Base-by-base conservation (phyloP, 2,888 invertebrate species). In the Stenurella melanura region DNA sequence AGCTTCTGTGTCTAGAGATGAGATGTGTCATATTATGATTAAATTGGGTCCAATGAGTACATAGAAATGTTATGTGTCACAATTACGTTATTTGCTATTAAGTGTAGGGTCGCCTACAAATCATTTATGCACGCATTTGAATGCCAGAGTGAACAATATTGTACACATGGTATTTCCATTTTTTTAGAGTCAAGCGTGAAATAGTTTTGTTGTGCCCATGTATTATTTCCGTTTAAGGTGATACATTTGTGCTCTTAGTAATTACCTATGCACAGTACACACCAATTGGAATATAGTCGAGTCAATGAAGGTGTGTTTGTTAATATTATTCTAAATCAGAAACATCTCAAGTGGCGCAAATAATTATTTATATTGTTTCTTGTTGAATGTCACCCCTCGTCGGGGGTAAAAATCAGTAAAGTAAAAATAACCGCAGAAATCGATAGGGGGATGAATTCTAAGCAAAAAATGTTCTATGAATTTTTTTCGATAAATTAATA, bases 1-100 rank as follows among this genome's bases (percentile, higher is more conserved):
- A 60, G 58, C 42, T 10, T 34, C 63, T 63, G 38, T 63, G 30
- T 30, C 17, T 19, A 17, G 38, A 42, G 42, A 34, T 26, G 56
- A 63, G 61, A 73, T 76, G 76, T 74, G 78, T 78, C 78, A 72
- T 57, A 57, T 26, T 21, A 71, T 67, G 17, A 74, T 71, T 69
- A 63, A 76, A 78, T 78, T 78, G 72, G n/a, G 56, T 58, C 71
- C 67, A 74, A 78, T 70, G 75, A 76, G 63, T 78, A 78, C 78
- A 78, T 21, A 71, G 78, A 78, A 78, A 57, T 64, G 72, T 68
- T 73, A 78, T 78, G 78, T 78, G 78, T 78, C 78, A 78, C 75
- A 74, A 72, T 60, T 75, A 57, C 17, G 67, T 71, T 75, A 74
- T 74, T 38, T 60, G 17, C 56, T 30, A 15, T 7, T 26, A 5